Base-by-base conservation (phyloP, 2,113 vertebrate species). In the Spea bombifrons region DNA sequence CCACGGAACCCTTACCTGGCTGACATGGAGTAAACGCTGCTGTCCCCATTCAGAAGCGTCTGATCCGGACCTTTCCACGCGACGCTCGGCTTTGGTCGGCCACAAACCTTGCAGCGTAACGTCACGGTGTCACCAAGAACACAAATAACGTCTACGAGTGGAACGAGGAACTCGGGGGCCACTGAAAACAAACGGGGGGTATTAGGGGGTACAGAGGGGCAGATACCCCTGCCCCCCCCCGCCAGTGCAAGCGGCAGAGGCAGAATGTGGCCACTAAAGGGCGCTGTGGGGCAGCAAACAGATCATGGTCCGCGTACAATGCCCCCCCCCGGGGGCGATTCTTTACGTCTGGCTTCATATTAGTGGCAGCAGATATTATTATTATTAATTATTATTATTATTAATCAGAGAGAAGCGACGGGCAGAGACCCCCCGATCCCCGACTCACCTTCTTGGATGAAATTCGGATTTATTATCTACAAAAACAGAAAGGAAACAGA, bases 391-490 rank as follows among this genome's bases (percentile, higher is more conserved):
- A 30, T 2, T 30, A 30, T 30, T 30, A 30, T 30, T 30, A 30
- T 30, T 30, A 30, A 30, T 30, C 30, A 1, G 30, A 30, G 1
- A 30, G 30, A 30, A 30, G 30, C 2, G 30, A 30, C 30, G 30
- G 30, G 30, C 30, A 30, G 30, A 30, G 30, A 65, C 63, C 17
- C 55, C 55, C 17, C 17, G 4, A 65, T 4, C 8, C 7, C 15
- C 8, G 3, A 90, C 94, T 95, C 88, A 98, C 97, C 97, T 96
- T 99, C 94, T 87, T 99, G 96, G 87, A 99, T 99, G 90, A 99
- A 99, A 93, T 99, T 99, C 73, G 97, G 97, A 89, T 99, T 99
- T 87, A 99, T 92, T 86, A 99, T 94, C 97, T 99, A 94, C 82
- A 92, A 93, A 88, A 90, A 73, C 90, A 69, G 87, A 83, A 87